Evolutionary conservation across 2,113 vertebrate species (phyloP).

Genomic region (Menura novaehollandiae): DNA sequence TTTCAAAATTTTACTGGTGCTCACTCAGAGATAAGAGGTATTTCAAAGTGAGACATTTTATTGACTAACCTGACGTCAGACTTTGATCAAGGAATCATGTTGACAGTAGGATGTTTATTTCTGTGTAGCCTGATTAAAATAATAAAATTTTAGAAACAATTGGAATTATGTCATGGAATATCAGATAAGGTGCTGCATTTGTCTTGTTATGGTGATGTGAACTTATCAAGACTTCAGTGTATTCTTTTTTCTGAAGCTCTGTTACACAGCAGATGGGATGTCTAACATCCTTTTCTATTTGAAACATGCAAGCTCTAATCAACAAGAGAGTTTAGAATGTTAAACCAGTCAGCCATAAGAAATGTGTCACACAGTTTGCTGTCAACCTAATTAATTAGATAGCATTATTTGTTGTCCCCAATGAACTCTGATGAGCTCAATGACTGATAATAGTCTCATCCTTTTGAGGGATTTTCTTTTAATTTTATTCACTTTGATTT

Average conservation of each 20-base stretch:
- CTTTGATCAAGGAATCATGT: not conserved
- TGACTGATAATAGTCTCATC: conserved; percentile 67
- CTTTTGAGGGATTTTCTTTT: conserved; percentile 56
- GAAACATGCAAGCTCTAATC: conserved; percentile 76
- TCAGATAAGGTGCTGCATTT: conserved; percentile 54
- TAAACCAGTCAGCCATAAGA: conserved; percentile 78
- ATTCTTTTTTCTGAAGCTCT: conserved; percentile 40
- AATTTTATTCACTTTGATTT: conserved; percentile 47
- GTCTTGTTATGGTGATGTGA: conserved; percentile 51
- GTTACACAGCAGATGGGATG: conserved; percentile 74
- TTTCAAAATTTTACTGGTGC: not conserved
- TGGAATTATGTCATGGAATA: not conserved
- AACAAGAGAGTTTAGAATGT: conserved; percentile 76
- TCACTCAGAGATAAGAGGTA: not conserved
- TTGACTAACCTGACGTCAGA: not conserved
- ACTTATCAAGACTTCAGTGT: conserved; percentile 60
- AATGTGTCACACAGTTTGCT: conserved; percentile 76
- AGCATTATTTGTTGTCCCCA: conserved; percentile 76
- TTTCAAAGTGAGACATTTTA: conserved; percentile 13
- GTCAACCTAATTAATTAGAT: conserved; percentile 83
- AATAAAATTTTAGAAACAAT: conserved; percentile 40
- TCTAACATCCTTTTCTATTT: conserved; percentile 77
- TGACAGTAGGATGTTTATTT: not conserved
- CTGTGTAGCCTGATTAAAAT: not conserved
- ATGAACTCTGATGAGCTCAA: conserved; percentile 72